Evolutionary conservation across 1,140 invertebrate genomes (phyloP).

Genomic region (Drosophila pandora): DNA sequence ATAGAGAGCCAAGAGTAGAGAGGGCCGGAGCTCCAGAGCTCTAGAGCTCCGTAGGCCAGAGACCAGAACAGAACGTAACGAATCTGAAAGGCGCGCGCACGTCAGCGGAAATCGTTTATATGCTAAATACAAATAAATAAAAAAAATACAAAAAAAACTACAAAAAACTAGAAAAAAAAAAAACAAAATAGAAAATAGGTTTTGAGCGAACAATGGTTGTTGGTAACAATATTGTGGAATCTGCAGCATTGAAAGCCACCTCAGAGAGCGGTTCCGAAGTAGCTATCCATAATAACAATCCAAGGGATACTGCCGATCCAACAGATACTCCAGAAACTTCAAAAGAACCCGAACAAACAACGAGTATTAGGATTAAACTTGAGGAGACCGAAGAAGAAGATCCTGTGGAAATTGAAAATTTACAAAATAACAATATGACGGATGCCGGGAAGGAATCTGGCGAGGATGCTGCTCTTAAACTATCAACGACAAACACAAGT

Average conservation of each 20-base stretch:
- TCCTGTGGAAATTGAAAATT: background rate
- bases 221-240: conserved; percentile 53
- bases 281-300: conserved; percentile 1
- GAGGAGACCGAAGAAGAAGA: no score
- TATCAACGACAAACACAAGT: background rate
- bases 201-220: conserved; percentile 72
- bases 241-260: conserved; percentile 27
- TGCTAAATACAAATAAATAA: conserved; percentile 53
- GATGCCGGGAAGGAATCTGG: conserved; percentile 38
- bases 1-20: background rate
- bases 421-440: conserved; percentile 54
- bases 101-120: conserved; percentile 72
- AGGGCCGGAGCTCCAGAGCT: background rate
- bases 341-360: conserved; percentile 17
- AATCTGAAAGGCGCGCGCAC: conserved; percentile 41
- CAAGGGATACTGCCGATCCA: conserved; percentile 1
- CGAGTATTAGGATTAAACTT: no score
- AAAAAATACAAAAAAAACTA: background rate
- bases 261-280: background rate
- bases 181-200: conserved; percentile 23
- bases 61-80: conserved; percentile 7
- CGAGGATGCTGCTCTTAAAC: conserved; percentile 21
- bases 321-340: no score
- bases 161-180: conserved; percentile 2
- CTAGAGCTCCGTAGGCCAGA: background rate